Conservation (phyloP, 2,888 invertebrate genomes). For the Desoria tigrina region DNA sequence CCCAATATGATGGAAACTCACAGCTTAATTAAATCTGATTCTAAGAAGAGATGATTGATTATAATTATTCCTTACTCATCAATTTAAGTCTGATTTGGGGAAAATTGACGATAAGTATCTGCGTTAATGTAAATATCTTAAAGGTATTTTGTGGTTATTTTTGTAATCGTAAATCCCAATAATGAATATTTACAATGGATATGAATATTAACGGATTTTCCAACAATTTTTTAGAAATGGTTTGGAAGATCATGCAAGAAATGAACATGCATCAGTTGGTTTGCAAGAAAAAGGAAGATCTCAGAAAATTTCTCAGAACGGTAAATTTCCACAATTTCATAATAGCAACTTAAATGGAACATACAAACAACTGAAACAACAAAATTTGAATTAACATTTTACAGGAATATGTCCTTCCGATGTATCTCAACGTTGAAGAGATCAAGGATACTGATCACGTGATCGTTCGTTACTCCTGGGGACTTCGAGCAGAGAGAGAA, state of each 20-base stretch:
- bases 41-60: too few relatives aligned
- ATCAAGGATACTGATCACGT: constrained; percentile 32
- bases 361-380: too few relatives aligned
- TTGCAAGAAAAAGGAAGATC: constrained; percentile 37
- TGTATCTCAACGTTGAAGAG: constrained; percentile 42
- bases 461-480: constrained; percentile 46
- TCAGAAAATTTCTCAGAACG: constrained; percentile 42
- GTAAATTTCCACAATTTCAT: constrained; percentile 21
- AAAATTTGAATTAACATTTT: too few relatives aligned
- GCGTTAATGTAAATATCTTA: too few relatives aligned
- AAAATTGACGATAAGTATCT: too few relatives aligned
- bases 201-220: too few relatives aligned
- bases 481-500: constrained; percentile 47
- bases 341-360: too few relatives aligned
- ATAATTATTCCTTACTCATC: constrained; percentile 26
- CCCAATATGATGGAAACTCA: too few relatives aligned
- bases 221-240: constrained; percentile 32
- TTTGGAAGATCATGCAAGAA: constrained; percentile 19
- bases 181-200: too few relatives aligned
- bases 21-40: too few relatives aligned
- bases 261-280: constrained; percentile 32
- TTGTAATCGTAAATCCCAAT: too few relatives aligned
- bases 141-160: too few relatives aligned
- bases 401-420: constrained; percentile 43
- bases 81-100: constrained; percentile 38